Evolutionary conservation across 2,888 invertebrate species (phyloP).

Genomic region (Lithophane socia): DNA sequence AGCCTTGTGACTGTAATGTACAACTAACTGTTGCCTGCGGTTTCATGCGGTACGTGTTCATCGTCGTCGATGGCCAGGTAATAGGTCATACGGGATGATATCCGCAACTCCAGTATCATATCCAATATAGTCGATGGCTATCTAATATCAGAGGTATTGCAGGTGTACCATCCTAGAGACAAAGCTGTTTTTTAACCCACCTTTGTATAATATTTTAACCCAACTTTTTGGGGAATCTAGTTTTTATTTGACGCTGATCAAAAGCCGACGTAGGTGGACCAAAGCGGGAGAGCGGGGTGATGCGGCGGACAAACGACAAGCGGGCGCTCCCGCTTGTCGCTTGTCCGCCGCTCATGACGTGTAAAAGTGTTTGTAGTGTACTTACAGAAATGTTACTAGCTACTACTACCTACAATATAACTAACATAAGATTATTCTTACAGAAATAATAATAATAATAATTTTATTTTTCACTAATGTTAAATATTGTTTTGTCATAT

Average conservation of each 20-base stretch:
- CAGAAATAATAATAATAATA: neutral
- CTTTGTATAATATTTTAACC: constrained; percentile 21
- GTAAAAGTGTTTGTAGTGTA: neutral
- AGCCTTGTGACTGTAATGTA: neutral
- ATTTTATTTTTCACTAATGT: neutral
- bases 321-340: neutral
- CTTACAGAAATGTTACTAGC: no score
- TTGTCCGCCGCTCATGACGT: neutral
- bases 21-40: neutral
- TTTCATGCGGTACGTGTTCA: neutral
- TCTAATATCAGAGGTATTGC: neutral
- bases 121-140: no score
- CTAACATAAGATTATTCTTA: neutral
- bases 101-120: neutral
- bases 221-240: neutral
- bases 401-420: no score
- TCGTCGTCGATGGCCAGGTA: neutral
- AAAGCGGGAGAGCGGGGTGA: constrained; percentile 51
- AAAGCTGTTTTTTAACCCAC: constrained; percentile 16
- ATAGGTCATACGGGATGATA: no score
- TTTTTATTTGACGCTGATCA: constrained; percentile 66
- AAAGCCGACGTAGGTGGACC: constrained; percentile 67
- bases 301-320: neutral
- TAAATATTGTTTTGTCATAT: neutral
- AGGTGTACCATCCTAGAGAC: neutral